A percentile compares a stretch with the other conserved stretches of the same genome.
Evolutionary conservation across 2,113 vertebrate genomes (phyloP).

Genomic region (Trochalopteron elliotii): DNA sequence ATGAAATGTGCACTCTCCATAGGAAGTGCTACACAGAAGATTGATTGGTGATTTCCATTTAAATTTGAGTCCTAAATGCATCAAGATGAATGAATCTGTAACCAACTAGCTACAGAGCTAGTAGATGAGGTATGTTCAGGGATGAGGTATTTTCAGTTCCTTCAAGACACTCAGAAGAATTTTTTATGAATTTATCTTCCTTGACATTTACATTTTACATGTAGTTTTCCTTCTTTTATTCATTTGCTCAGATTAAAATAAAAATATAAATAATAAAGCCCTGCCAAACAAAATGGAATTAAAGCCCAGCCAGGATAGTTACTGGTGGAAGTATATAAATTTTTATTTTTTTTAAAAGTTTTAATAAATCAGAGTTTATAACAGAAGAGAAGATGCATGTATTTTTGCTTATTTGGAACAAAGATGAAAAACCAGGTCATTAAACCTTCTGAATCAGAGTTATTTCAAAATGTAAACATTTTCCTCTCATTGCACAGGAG

Average conservation of each 20-base stretch:
- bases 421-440: not conserved
- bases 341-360: not conserved
- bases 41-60: not conserved
- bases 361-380: not conserved
- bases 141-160: not conserved
- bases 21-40: not conserved
- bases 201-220: not conserved
- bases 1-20: not conserved
- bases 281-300: not conserved
- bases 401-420: not conserved
- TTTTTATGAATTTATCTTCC: not conserved
- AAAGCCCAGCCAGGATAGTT: not conserved
- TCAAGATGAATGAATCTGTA: not conserved
- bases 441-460: not conserved
- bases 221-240: not conserved
- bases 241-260: not conserved
- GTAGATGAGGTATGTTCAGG: rapidly evolving
- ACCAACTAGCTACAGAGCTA: not conserved
- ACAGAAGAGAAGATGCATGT: not conserved
- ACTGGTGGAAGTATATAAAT: not conserved
- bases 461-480: not conserved
- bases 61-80: not conserved
- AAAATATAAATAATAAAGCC: not conserved
- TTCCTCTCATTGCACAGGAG: not conserved
- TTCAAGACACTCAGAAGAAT: not conserved